Conservation (phyloP, 64 coral and sea anemone genomes). For the Pachyseris speciosa region DNA sequence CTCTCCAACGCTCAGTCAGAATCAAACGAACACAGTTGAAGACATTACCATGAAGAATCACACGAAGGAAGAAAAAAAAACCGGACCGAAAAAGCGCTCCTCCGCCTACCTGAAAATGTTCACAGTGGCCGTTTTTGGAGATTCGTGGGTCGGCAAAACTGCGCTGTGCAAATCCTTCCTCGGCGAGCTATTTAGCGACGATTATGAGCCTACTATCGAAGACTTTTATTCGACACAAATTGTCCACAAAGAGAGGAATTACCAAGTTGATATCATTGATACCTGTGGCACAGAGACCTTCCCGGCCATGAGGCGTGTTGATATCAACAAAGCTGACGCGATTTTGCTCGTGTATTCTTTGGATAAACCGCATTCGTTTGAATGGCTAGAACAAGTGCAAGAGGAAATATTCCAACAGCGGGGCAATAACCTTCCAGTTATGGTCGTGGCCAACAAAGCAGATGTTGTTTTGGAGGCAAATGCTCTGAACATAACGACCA, state of each 20-base stretch:
- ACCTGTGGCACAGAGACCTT: slow-evolving; percentile 78
- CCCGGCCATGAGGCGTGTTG: slow-evolving; percentile 70
- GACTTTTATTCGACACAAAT: slow-evolving; percentile 79
- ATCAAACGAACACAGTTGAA: neutral
- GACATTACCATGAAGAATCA: slow-evolving; percentile 65
- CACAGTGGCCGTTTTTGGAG: slow-evolving; percentile 71
- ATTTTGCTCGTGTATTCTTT: slow-evolving; percentile 68
- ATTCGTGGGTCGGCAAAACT: slow-evolving; percentile 69
- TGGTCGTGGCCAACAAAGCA: slow-evolving; percentile 77
- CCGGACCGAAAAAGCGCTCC: slow-evolving; percentile 1
- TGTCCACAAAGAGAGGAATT: slow-evolving; percentile 66
- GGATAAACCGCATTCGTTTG: slow-evolving; percentile 64
- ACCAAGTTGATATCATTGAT: slow-evolving; percentile 80
- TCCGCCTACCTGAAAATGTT: slow-evolving; percentile 58
- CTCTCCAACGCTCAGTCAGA: neutral
- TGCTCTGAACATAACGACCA: slow-evolving; percentile 31
- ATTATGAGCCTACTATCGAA: slow-evolving; percentile 74
- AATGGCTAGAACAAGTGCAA: slow-evolving; percentile 27
- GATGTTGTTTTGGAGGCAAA: slow-evolving; percentile 62
- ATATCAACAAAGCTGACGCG: slow-evolving; percentile 74
- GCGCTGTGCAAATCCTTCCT: slow-evolving; percentile 58
- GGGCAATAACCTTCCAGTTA: slow-evolving; percentile 45
- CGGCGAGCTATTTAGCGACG: slow-evolving; percentile 44
- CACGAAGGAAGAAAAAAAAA: slow-evolving; percentile 35
- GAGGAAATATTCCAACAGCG: slow-evolving; percentile 63